Evolutionary conservation across 2,797 vertebrate species (phyloP).

Genomic region (Cygnus olor): DNA sequence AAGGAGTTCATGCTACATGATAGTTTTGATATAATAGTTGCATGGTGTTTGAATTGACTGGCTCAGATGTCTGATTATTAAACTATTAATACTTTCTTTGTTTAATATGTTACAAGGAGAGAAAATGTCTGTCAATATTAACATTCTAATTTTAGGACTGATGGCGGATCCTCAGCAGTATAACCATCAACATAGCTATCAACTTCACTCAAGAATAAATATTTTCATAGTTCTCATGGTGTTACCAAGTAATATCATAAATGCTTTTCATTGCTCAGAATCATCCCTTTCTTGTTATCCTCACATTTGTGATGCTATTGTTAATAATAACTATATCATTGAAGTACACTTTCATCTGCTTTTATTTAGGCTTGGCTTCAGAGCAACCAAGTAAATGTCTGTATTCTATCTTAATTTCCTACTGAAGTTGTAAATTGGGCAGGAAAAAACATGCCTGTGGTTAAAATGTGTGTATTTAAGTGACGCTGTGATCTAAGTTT

Average conservation of each 20-base stretch:
- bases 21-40: constrained; percentile 51
- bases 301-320: not conserved
- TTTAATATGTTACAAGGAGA: constrained; percentile 41
- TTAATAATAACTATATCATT: not conserved
- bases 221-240: constrained; percentile 43
- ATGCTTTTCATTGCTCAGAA: not conserved
- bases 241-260: constrained; percentile 15
- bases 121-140: constrained; percentile 48
- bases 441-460: not conserved
- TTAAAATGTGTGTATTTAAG: not conserved
- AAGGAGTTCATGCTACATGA: not conserved
- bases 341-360: not conserved
- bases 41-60: constrained; percentile 16
- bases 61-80: constrained; percentile 13
- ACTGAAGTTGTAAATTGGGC: not conserved
- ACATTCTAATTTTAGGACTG: constrained; percentile 4
- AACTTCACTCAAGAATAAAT: constrained; percentile 48
- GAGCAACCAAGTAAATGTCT: not conserved
- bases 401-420: not conserved
- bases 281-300: not conserved
- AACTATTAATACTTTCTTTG: constrained; percentile 59
- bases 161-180: constrained; percentile 13
- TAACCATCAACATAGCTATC: constrained; percentile 3
- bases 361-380: not conserved
- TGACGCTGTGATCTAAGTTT: not conserved